phyloP scores from a whole-genome alignment of 2,797 vertebrate genomes.

The Phataginus tricuspis region DNA sequence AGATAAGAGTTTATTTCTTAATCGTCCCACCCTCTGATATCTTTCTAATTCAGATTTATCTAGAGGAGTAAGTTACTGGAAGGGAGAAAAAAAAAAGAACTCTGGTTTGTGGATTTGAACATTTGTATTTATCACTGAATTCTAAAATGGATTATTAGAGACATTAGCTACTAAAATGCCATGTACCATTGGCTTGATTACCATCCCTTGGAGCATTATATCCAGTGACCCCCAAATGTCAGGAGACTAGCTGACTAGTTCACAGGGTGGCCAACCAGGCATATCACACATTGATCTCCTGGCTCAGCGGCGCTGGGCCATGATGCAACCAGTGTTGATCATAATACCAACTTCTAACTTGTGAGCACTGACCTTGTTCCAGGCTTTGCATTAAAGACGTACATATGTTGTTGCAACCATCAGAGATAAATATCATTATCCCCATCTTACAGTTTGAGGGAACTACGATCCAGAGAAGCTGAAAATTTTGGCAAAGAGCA shows the following conservation, averaged over 20 bases:
- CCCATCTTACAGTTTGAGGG: not conserved
- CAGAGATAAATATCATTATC: not conserved
- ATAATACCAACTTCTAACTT: not conserved
- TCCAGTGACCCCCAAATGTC: not conserved
- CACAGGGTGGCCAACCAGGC: not conserved
- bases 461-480: not conserved
- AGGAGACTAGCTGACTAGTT: not conserved
- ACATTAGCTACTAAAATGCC: not conserved
- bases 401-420: not conserved
- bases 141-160: not conserved
- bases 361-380: not conserved
- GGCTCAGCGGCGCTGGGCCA: not conserved
- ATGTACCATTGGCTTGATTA: not conserved
- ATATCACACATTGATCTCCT: too few relatives aligned
- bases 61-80: not conserved
- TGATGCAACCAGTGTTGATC: not conserved
- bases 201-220: not conserved
- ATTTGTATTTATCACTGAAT: constrained; percentile 2
- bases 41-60: constrained; percentile 39
- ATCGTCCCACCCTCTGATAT: not conserved
- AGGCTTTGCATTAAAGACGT: not conserved
- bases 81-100: not conserved
- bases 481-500: not conserved
- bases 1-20: constrained; percentile 38
- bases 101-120: not conserved